Evolutionary conservation across 2,113 vertebrate species (phyloP).

Genomic region (Canis aureus): DNA sequence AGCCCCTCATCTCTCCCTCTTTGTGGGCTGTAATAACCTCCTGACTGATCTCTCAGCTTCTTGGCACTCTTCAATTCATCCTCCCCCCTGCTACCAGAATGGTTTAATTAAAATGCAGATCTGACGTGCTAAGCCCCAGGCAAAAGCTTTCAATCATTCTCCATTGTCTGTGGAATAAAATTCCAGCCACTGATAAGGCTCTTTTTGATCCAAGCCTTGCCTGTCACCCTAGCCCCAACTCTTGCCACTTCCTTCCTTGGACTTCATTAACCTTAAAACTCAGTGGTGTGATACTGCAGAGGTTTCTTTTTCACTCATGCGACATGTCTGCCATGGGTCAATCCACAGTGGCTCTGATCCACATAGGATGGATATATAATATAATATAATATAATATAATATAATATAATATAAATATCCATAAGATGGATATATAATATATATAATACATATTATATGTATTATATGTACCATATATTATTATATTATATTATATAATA

Average conservation of each 20-base stretch:
- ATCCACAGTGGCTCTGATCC: background rate
- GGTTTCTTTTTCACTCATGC: background rate
- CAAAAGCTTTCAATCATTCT: slow-evolving; percentile 70
- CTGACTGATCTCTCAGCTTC: slow-evolving; percentile 51
- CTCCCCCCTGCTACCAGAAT: slow-evolving; percentile 57
- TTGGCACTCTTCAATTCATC: slow-evolving; percentile 49
- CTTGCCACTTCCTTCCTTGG: slow-evolving; percentile 7
- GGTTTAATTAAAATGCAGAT: slow-evolving; percentile 80
- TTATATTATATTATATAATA: too few species aligned
- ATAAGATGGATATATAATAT: too few species aligned
- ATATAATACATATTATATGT: too few species aligned
- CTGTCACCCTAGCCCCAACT: background rate
- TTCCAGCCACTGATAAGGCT: slow-evolving; percentile 5
- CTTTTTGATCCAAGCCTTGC: slow-evolving; percentile 30
- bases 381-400: too few species aligned
- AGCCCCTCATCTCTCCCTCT: slow-evolving; percentile 49
- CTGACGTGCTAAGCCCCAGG: slow-evolving; percentile 63
- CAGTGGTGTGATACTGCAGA: background rate
- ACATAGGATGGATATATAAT: too few species aligned
- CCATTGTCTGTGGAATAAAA: slow-evolving; percentile 69
- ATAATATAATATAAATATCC: too few species aligned
- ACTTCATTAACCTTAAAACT: slow-evolving; percentile 8
- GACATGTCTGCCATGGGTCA: background rate
- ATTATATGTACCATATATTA: too few species aligned
- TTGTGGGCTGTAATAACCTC: slow-evolving; percentile 53